Percentiles rank a stretch among this genome's conserved stretches.
phyloP scores from a whole-genome alignment of 2,113 vertebrate species.

The Dicentrarchus labrax region DNA sequence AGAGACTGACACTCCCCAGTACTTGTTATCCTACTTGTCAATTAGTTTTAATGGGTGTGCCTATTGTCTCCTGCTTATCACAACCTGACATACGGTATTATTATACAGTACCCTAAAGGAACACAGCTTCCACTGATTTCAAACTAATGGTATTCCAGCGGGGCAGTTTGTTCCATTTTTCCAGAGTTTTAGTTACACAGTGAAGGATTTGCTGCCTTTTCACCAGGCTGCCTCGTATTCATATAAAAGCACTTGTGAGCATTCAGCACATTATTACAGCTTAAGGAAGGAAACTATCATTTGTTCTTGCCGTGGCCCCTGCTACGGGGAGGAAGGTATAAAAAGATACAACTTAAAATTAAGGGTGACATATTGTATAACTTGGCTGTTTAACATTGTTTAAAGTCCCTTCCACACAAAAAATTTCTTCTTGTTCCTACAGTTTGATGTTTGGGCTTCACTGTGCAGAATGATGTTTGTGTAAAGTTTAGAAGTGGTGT shows the following conservation, averaged over 20 bases:
- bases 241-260: constrained; percentile 25
- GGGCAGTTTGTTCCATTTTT: constrained; percentile 54
- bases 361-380: not conserved
- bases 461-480: too few relatives aligned
- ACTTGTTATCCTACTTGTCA: constrained; percentile 51
- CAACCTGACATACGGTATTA: constrained; percentile 55
- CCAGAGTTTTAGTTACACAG: constrained; percentile 42
- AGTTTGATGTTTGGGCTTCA: too few relatives aligned
- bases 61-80: constrained; percentile 62
- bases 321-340: not conserved
- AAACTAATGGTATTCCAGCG: constrained; percentile 49
- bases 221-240: constrained; percentile 25
- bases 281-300: constrained; percentile 20
- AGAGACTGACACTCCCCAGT: constrained; percentile 23
- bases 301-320: constrained; percentile 15
- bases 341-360: constrained; percentile 10
- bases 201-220: constrained; percentile 35
- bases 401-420: too few relatives aligned
- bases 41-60: constrained; percentile 65
- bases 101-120: constrained; percentile 51
- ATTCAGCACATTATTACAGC: constrained; percentile 27
- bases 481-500: too few relatives aligned
- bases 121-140: constrained; percentile 53
- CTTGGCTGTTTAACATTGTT: too few relatives aligned
- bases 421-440: too few relatives aligned